Base-by-base conservation (phyloP, 2,113 vertebrate species). In the Okapia johnstoni region DNA sequence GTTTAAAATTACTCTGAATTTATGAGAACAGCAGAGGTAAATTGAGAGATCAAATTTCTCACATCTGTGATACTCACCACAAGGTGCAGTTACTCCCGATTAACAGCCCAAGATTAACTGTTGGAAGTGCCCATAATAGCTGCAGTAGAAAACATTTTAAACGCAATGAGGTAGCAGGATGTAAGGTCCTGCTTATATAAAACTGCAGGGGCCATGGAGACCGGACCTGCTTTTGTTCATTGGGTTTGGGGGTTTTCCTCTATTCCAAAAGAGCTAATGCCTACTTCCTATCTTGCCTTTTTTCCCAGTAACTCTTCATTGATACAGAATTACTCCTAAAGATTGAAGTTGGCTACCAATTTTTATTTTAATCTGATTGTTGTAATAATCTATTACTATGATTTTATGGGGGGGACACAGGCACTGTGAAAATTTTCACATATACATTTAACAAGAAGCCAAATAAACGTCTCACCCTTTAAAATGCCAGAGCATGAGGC, bases 51-150 rank as follows among this genome's bases (percentile, higher is more conserved):
- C 91, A 91, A 26, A 91, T 98, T 98, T 97, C 13, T 0, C 96
- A 70, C 98, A 98, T 96, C 95, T 98, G 93, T 84, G 94, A 98
- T 48, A 40, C 80, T 97, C 66, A 89, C 96, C 97, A 96, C 96
- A 97, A 96, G 46, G 80, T 85, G 33, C 93, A 97, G 98, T 98
- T 89, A 96, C 66, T 97, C 96, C 96, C 90, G 28, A 98, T 98
- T 98, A 98, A 97, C 60, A 97, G 80, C 36, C 80, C 26, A 58
- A 98, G 97, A 98, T 98, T 98, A 98, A 98, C 96, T 98, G 97
- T 96, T 54, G 50, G 90, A 95, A 97, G 98, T 93, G 94, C 96
- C 79, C 80, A n/a, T 14, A 98, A 98, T 97, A 96, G 97, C 94
- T 83, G 54, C 40, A 90, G 96, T 66, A 94, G 87, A 98, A 97